These are phyloP conservation scores for Drosophila demipolita DNA, from an alignment of 2,888 invertebrate genomes.

Conservation along the genomic window DNA sequence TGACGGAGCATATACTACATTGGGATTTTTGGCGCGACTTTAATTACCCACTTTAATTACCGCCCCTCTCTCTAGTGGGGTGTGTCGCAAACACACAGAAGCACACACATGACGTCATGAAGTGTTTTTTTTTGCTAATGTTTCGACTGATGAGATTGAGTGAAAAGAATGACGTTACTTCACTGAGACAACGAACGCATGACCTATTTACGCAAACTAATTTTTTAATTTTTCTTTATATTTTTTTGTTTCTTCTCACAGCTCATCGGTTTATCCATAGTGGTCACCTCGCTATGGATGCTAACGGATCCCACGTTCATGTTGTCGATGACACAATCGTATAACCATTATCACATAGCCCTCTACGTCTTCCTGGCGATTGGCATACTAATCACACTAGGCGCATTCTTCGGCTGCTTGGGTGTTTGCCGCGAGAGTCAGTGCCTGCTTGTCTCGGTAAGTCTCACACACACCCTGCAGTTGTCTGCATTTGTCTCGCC, in stretches of 20 bases:
- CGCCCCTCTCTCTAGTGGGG: slow-evolving; percentile 36
- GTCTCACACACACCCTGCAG: slow-evolving; percentile 68
- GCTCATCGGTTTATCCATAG: slow-evolving; percentile 90
- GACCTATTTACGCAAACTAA: slow-evolving; percentile 30
- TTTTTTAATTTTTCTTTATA: background rate
- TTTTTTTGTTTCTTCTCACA: slow-evolving; percentile 78
- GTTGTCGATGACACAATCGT: slow-evolving; percentile 87
- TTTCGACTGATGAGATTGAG: slow-evolving; percentile 32
- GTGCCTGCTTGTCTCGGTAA: slow-evolving; percentile 91
- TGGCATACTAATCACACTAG: slow-evolving; percentile 90
- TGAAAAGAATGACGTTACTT: slow-evolving; percentile 26
- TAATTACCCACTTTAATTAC: slow-evolving; percentile 59
- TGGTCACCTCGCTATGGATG: slow-evolving; percentile 91
- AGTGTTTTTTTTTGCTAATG: slow-evolving; percentile 20
- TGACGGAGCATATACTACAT: slow-evolving; percentile 11
- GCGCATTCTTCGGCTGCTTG: slow-evolving; percentile 93
- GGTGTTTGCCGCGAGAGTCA: slow-evolving; percentile 92
- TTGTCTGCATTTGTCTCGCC: slow-evolving; percentile 46
- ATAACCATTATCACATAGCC: slow-evolving; percentile 87
- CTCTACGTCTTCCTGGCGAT: slow-evolving; percentile 90
- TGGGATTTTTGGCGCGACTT: slow-evolving; percentile 43
- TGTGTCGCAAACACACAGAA: slow-evolving; percentile 17
- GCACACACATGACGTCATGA: slow-evolving; percentile 55
- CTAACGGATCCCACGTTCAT: slow-evolving; percentile 91
- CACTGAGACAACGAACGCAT: slow-evolving; percentile 12